A percentile compares a stretch with the other conserved stretches of the same genome.
These are phyloP conservation scores for Drosophila sulfurigaster DNA, from an alignment of 1,140 invertebrate genomes.

Conservation along the genomic window DNA sequence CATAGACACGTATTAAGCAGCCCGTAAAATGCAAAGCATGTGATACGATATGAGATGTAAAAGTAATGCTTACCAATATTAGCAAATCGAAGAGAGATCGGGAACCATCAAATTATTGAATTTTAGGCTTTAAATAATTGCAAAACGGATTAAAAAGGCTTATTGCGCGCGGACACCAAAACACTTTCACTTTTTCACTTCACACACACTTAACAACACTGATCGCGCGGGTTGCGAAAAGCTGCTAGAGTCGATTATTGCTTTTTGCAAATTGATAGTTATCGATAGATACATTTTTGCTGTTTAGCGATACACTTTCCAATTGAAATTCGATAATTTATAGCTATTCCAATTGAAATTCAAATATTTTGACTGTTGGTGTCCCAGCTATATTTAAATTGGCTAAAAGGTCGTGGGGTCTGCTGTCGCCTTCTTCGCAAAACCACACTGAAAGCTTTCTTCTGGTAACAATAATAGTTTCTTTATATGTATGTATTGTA, in stretches of 20 bases:
- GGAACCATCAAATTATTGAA: constrained; percentile 62
- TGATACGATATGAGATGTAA: constrained; percentile 64
- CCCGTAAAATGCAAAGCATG: constrained; percentile 69
- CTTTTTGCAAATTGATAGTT: neutral
- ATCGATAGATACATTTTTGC: neutral
- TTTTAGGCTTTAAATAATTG: constrained; percentile 43
- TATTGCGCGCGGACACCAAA: constrained; percentile 7
- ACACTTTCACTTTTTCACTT: neutral
- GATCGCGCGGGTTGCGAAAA: neutral
- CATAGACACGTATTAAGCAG: constrained; percentile 56
- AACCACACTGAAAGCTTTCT: constrained; percentile 76
- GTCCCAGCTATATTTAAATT: constrained; percentile 9
- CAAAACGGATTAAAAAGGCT: neutral
- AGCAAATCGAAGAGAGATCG: neutral
- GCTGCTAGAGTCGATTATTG: neutral
- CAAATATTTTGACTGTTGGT: constrained; percentile 3
- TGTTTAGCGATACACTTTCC: neutral
- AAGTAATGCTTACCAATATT: constrained; percentile 32
- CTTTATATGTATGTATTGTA: constrained; percentile 66
- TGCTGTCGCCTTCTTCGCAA: constrained; percentile 69
- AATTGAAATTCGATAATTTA: no score
- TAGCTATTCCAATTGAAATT: neutral
- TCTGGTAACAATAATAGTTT: constrained; percentile 84
- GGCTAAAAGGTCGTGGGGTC: constrained; percentile 30
- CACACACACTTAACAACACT: constrained; percentile 19